Evolutionary conservation across 2,113 vertebrate species (phyloP), one percentile per base, ranked within the genome.

Genomic region (Mastomys natalensis): DNA sequence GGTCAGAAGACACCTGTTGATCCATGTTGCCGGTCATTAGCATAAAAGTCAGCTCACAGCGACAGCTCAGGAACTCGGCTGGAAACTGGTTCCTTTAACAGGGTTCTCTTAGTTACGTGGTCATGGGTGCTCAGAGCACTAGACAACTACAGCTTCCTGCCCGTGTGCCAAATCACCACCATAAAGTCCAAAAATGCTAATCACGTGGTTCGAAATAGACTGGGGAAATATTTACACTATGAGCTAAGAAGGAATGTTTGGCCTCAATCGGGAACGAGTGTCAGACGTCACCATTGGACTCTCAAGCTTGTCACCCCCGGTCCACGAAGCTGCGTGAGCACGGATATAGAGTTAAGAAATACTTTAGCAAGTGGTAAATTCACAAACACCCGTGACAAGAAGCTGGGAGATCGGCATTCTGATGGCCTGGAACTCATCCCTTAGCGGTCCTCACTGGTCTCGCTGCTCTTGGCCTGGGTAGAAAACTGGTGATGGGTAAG

Each of bases 11-110:
- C 68, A 19, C 53, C 43, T 45, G 13, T 12, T 62, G 2, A 7
- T 51, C 87, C 26, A 0, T 1, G 5, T 11, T 0, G 19, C n/a
- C 3, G 10, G 29, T n/a, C 7, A 1, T 84, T 34, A 40, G 37
- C 68, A 3, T 4, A 10, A 43, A 55, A 89, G 77, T 55, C 17
- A 43, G 43, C 55, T 15, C 48, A 12, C 5, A 8, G 53, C 16
- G 1, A 48, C 45, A 13, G 34, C 48, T 13, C 24, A 16, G 15
- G 55, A 24, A 6, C 4, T 7, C 34, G 0, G 12, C 58, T 37
- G 13, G n/a, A 70, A 48, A n/a, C 55, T 9, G 45, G 31, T 15
- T 13, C 24, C 73, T 70, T 21, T 43, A 11, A 78, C 15, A 34
- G 21, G 8, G 2, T 22, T 45, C 66, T 16, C 3, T 3, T 1